A percentile compares a stretch with the other conserved stretches of the same genome.
phyloP scores from a whole-genome alignment of 2,888 invertebrate genomes.

The Thymelicus lineola region DNA sequence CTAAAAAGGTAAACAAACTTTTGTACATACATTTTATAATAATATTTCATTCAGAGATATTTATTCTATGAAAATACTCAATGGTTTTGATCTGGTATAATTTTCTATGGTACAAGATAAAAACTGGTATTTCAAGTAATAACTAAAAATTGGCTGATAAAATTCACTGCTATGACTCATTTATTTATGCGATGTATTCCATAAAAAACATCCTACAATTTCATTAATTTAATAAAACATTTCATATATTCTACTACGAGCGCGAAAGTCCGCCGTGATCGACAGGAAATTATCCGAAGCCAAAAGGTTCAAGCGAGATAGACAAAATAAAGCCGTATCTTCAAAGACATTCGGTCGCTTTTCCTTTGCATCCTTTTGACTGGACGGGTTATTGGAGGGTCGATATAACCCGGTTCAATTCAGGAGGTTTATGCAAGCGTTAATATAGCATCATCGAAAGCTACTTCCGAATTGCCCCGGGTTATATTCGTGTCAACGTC shows the following conservation, averaged over 20 bases:
- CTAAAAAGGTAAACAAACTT: conserved; percentile 55
- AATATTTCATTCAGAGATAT: conserved; percentile 28
- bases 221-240: background rate
- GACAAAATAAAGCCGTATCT: conserved; percentile 37
- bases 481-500: conserved; percentile 48
- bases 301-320: conserved; percentile 46
- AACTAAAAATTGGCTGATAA: no score
- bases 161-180: no score
- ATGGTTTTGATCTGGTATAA: background rate
- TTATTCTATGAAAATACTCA: conserved; percentile 29
- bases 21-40: conserved; percentile 40
- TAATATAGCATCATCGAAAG: conserved; percentile 63
- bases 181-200: background rate
- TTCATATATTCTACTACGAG: background rate
- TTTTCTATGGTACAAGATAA: background rate
- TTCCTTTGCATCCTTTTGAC: conserved; percentile 55
- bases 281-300: conserved; percentile 47
- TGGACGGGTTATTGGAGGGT: conserved; percentile 64
- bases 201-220: background rate
- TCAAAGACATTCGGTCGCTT: conserved; percentile 42
- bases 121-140: background rate
- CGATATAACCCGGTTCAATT: conserved; percentile 58
- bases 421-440: conserved; percentile 57
- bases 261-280: conserved; percentile 11
- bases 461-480: conserved; percentile 56